A percentile compares a stretch with the other conserved stretches of the same genome.
Conservation (phyloP, 1,140 invertebrate genomes). For the Copidosoma floridanum region DNA sequence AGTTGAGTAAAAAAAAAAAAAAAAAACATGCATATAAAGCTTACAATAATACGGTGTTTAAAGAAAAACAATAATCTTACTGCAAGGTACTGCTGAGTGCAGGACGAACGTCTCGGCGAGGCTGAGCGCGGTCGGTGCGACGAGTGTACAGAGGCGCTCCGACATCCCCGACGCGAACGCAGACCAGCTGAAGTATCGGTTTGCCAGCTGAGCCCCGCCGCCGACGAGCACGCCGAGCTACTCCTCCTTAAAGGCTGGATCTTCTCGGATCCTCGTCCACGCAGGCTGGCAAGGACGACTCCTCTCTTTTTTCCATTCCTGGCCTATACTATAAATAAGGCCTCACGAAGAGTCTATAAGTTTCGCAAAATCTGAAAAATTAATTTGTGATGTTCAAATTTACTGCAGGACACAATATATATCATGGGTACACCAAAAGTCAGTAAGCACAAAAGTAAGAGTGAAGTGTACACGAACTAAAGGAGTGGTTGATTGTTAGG, state of each 20-base stretch:
- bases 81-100: neutral
- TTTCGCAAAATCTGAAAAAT: too few species aligned
- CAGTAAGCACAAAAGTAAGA: too few species aligned
- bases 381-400: too few species aligned
- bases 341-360: neutral
- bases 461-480: too few species aligned
- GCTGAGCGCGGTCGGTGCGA: slow-evolving; percentile 12
- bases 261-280: neutral
- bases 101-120: slow-evolving; percentile 1
- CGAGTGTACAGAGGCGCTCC: slow-evolving; percentile 10
- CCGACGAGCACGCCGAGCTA: slow-evolving; percentile 7
- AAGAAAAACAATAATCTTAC: too few species aligned
- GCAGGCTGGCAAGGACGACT: neutral
- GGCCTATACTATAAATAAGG: neutral
- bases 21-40: neutral
- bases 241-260: slow-evolving; percentile 11
- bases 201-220: slow-evolving; percentile 2
- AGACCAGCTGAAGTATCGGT: slow-evolving; percentile 10
- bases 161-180: slow-evolving; percentile 31
- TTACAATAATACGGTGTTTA: neutral
- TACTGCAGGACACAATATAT: too few species aligned
- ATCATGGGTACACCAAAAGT: too few species aligned
- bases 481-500: too few species aligned
- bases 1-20: neutral
- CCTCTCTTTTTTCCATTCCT: neutral